phyloP scores from a whole-genome alignment of 2,113 vertebrate genomes.

The Tetrax tetrax region DNA sequence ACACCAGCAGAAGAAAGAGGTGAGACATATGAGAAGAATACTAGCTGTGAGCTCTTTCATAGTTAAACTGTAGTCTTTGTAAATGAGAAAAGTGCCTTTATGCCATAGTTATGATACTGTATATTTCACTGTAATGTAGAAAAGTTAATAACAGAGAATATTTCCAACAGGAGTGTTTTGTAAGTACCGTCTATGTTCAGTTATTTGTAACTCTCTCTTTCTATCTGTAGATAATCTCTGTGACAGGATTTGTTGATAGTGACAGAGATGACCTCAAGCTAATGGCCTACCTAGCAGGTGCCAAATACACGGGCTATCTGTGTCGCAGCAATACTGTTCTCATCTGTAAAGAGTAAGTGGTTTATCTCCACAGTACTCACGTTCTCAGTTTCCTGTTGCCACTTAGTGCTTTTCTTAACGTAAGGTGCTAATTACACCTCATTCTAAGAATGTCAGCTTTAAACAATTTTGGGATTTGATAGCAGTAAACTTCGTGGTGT shows the following conservation, averaged over 20 bases:
- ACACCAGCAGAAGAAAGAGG: background rate
- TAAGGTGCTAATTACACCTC: background rate
- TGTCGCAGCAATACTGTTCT: conserved; percentile 96
- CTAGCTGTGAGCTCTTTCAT: background rate
- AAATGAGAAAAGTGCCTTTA: background rate
- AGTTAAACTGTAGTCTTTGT: background rate
- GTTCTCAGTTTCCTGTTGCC: background rate
- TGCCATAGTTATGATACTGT: background rate
- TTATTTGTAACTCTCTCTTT: background rate
- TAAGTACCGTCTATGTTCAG: background rate
- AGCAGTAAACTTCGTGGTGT: background rate
- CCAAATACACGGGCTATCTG: conserved; percentile 94
- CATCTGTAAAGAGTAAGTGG: conserved; percentile 94
- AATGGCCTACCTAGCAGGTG: conserved; percentile 93
- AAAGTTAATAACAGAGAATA: background rate
- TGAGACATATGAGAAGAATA: background rate
- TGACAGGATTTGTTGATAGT: conserved; percentile 94
- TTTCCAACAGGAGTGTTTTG: background rate
- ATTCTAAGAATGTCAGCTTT: background rate
- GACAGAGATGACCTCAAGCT: conserved; percentile 96
- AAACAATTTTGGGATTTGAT: background rate
- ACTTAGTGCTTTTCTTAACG: background rate
- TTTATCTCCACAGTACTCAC: background rate
- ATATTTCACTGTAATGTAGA: background rate
- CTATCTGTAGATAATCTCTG: conserved; percentile 87